Percentiles rank a stretch among this genome's conserved stretches.
Evolutionary conservation across 2,113 vertebrate species (phyloP).

Genomic region (Ochotona curzoniae): DNA sequence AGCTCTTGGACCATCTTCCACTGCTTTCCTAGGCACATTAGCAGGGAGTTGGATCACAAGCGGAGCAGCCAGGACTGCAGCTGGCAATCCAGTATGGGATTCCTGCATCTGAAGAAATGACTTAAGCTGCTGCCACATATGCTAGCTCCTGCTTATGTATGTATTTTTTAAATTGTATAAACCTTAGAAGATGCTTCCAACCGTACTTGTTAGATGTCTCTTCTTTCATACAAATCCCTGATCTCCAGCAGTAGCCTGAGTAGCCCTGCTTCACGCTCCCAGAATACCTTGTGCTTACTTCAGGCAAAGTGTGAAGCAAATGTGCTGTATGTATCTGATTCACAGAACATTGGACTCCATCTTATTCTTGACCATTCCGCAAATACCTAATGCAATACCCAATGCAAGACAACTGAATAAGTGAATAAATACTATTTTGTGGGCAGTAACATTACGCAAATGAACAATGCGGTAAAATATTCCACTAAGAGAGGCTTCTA

Average conservation of each 20-base stretch:
- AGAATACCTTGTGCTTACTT: background rate
- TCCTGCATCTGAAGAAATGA: no score
- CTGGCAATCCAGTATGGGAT: no score
- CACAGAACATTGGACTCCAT: background rate
- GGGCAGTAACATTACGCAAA: background rate
- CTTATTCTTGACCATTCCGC: background rate
- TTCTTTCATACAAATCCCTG: background rate
- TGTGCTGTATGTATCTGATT: background rate
- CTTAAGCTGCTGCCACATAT: no score
- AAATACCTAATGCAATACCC: background rate
- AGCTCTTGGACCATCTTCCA: no score
- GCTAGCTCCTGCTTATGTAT: no score
- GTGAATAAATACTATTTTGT: background rate
- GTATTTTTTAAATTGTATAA: background rate
- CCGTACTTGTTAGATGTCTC: background rate
- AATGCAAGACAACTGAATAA: background rate
- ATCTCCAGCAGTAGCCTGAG: rapidly evolving
- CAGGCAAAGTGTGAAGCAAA: background rate
- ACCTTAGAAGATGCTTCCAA: background rate
- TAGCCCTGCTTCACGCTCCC: background rate
- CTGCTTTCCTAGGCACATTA: no score
- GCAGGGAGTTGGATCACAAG: no score
- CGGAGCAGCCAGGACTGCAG: no score
- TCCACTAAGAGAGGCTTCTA: background rate
- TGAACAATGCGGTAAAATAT: background rate